Base-by-base conservation (phyloP, 2,888 invertebrate genomes). In the Ormyrus nitidulus region DNA sequence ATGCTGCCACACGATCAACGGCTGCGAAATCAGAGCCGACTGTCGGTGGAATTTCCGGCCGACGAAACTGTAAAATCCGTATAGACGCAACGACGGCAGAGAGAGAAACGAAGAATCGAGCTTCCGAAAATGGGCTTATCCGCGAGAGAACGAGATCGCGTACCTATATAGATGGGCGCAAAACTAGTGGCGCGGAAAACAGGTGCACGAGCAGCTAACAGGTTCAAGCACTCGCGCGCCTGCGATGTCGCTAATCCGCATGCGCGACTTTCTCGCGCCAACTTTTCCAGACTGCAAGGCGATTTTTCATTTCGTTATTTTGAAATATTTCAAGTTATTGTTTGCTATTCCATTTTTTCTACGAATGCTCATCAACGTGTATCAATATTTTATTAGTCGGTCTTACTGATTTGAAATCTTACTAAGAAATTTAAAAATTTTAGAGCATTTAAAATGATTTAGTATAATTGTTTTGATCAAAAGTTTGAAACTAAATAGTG, bases 51-150 rank as follows among this genome's bases (percentile, higher is more conserved):
- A 76, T 79, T 81, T 79, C 72, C 78, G 72, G 51, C 69, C 53
- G 19, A 54, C 44, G 19, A 69, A 72, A 81, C 78, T 79, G 79
- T 81, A 81, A 81, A 81, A 59, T 53, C 56, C 62, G 58, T 19
- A 19, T 1, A 19, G 19, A 19, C 1, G 19, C 19, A 19, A 19
- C 19, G 19, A 19, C n/a, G 34, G 48, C 53, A 19, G 5, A 7
- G 13, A 65, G 34, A 19, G 54, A 61, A 58, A 54, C n/a, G 65
- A 46, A 19, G n/a, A 68, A 61, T 62, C 70, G 65, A 66, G 65
- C 53, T 74, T 81, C 81, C 77, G 48, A 79, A 81, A 77, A 81
- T 73, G 81, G 79, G 51, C 69, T 81, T 81, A 81, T 59, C 72
- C 44, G 65, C 64, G 54, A 13, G 48, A 65, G 56, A 81, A 79